A percentile compares a stretch with the other conserved stretches of the same genome.
phyloP scores from a whole-genome alignment of 2,113 vertebrate species.

The Laticauda colubrina region DNA sequence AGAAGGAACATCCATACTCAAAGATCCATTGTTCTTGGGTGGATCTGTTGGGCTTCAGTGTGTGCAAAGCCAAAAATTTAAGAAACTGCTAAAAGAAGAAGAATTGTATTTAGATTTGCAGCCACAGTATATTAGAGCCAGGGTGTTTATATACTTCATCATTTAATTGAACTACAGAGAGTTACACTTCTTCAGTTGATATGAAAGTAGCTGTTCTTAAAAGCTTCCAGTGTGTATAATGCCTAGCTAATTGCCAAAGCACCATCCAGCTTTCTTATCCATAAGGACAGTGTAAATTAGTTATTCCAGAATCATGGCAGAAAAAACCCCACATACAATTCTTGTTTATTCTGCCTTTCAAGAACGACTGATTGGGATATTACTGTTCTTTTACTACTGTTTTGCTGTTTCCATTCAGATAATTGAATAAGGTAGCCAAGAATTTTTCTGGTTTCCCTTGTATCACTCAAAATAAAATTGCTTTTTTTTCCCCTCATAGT shows the following conservation, averaged over 20 bases:
- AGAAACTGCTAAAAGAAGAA: neutral
- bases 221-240: neutral
- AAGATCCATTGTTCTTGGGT: neutral
- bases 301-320: neutral
- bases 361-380: neutral
- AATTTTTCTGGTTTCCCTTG: neutral
- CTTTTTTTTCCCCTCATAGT: neutral
- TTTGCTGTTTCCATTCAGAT: neutral
- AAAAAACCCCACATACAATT: neutral
- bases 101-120: neutral
- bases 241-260: neutral
- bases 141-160: neutral
- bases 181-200: neutral
- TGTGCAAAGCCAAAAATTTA: neutral
- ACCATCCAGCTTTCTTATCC: neutral
- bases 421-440: neutral
- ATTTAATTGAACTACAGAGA: neutral
- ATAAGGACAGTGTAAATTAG: neutral
- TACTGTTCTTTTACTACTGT: neutral
- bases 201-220: neutral
- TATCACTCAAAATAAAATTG: neutral
- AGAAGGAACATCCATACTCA: neutral
- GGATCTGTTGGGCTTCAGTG: neutral
- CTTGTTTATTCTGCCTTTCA: neutral
- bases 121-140: neutral